A percentile compares a stretch with the other conserved stretches of the same genome.
These are phyloP conservation scores for Tapera naevia DNA, from an alignment of 2,797 vertebrate genomes.

Conservation along the genomic window DNA sequence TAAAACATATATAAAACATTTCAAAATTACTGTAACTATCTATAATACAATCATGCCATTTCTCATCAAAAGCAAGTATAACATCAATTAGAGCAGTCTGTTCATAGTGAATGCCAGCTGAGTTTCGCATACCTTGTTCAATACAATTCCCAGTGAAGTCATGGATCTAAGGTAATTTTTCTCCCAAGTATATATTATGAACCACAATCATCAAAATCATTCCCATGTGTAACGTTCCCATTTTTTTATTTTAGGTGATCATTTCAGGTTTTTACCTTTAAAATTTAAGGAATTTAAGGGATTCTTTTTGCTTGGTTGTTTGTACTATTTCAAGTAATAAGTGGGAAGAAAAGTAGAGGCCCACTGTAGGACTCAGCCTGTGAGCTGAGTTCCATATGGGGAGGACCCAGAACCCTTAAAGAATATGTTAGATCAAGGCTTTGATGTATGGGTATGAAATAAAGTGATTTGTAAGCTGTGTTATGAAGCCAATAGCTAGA, in stretches of 20 bases:
- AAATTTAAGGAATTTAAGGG: not conserved
- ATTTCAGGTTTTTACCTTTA: not conserved
- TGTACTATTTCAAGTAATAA: not conserved
- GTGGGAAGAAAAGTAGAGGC: not conserved
- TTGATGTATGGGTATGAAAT: not conserved
- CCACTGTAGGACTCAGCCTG: not conserved
- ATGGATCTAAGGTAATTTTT: not conserved
- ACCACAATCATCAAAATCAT: not conserved
- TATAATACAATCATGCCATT: not conserved
- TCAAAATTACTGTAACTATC: not conserved
- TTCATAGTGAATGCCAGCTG: not conserved
- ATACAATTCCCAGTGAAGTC: not conserved
- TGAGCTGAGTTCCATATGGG: not conserved
- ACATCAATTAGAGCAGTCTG: not conserved
- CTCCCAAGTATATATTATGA: not conserved
- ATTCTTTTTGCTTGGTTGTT: not conserved
- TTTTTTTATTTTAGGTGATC: not conserved
- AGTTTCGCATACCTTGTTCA: not conserved
- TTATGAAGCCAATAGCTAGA: not conserved
- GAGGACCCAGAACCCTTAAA: not conserved
- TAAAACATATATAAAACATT: not conserved
- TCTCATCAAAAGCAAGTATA: not conserved
- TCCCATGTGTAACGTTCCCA: not conserved
- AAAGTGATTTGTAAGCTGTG: not conserved
- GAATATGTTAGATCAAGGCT: not conserved